These are phyloP conservation scores for Antheraea assamensis DNA, from an alignment of 2,888 invertebrate species.

Conservation along the genomic window DNA sequence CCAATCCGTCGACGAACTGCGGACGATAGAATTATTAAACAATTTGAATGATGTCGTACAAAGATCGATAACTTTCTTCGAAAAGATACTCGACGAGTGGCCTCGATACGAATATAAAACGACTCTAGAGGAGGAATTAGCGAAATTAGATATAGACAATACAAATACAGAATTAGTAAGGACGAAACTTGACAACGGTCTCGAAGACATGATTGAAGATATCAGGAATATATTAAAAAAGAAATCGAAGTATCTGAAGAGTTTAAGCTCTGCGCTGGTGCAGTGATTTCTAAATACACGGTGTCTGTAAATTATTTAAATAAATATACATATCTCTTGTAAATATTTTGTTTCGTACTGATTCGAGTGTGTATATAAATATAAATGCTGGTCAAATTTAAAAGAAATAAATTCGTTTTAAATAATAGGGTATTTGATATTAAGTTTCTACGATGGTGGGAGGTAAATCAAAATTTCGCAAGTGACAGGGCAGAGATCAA, in stretches of 20 bases:
- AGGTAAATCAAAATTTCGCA: background rate
- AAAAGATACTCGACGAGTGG: slow-evolving; percentile 70
- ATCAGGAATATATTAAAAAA: slow-evolving; percentile 77
- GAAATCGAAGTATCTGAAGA: slow-evolving; percentile 80
- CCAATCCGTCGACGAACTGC: slow-evolving; percentile 70
- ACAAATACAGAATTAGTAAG: slow-evolving; percentile 68
- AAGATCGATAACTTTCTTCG: slow-evolving; percentile 58
- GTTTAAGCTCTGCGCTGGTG: slow-evolving; percentile 33
- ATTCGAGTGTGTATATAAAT: background rate
- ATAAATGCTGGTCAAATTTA: background rate
- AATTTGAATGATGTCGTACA: slow-evolving; percentile 62
- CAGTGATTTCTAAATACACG: slow-evolving; percentile 16
- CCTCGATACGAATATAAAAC: slow-evolving; percentile 53
- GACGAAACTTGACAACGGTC: slow-evolving; percentile 73
- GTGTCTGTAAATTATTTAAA: slow-evolving; percentile 28
- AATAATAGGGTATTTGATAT: background rate
- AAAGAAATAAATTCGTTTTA: no score
- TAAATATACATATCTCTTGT: slow-evolving; percentile 60
- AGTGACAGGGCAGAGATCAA: no score
- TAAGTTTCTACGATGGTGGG: background rate
- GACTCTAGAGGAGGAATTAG: slow-evolving; percentile 63
- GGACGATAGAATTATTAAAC: slow-evolving; percentile 57
- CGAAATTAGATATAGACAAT: slow-evolving; percentile 56
- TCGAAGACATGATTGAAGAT: slow-evolving; percentile 75
- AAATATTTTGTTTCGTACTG: slow-evolving; percentile 36